Evolutionary conservation across 2,888 invertebrate genomes (phyloP).

Genomic region (Entomobrya multifasciata): DNA sequence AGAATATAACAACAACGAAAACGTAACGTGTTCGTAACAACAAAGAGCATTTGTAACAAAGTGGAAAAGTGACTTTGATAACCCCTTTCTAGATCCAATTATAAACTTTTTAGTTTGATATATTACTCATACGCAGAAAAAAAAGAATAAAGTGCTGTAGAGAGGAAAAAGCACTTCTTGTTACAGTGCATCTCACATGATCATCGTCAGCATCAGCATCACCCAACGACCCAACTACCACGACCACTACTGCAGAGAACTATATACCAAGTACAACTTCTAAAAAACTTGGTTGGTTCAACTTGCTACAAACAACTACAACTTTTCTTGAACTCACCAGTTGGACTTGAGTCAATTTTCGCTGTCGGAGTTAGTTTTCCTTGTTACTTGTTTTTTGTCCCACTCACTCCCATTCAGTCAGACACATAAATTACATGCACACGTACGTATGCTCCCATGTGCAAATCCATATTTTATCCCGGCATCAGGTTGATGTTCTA

Average conservation of each 20-base stretch:
- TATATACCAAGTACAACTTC: background rate
- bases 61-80: slow-evolving; percentile 69
- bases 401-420: slow-evolving; percentile 32
- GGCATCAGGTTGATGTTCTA: slow-evolving; percentile 9
- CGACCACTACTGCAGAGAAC: background rate
- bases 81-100: slow-evolving; percentile 68
- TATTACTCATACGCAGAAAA: slow-evolving; percentile 36
- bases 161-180: background rate
- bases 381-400: slow-evolving; percentile 43
- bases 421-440: slow-evolving; percentile 49
- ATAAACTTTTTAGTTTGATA: slow-evolving; percentile 66
- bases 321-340: slow-evolving; percentile 57
- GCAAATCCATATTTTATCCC: slow-evolving; percentile 46
- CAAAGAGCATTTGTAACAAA: slow-evolving; percentile 39
- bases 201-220: background rate
- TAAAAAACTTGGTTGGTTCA: background rate
- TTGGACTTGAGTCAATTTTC: slow-evolving; percentile 66
- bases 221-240: too few species aligned
- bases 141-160: background rate
- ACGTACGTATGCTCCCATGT: slow-evolving; percentile 45
- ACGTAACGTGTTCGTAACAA: too few species aligned
- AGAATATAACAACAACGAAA: too few species aligned
- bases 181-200: slow-evolving; percentile 7
- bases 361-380: slow-evolving; percentile 55
- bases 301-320: slow-evolving; percentile 24